Evolutionary conservation across 2,113 vertebrate genomes (phyloP).

Genomic region (Rhegmatorhina hoffmannsi): DNA sequence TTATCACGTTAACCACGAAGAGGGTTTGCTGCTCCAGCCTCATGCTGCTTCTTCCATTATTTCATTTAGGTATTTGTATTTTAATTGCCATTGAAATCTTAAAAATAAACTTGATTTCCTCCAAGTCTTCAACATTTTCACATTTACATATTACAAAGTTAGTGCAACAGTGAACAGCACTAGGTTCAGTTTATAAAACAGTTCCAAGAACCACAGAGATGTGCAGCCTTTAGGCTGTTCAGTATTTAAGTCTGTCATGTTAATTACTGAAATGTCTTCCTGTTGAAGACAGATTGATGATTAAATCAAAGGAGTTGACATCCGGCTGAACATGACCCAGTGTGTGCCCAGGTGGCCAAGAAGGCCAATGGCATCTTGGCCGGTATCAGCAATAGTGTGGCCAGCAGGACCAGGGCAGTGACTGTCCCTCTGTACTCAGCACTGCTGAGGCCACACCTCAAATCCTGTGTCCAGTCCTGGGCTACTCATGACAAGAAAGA

Average conservation of each 20-base stretch:
- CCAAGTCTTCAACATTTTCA: background rate
- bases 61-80: background rate
- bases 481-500: background rate
- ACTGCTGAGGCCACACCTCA: background rate
- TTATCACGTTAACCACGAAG: background rate
- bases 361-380: background rate
- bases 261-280: background rate
- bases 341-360: background rate
- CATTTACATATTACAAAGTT: background rate
- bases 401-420: background rate
- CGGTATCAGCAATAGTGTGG: background rate
- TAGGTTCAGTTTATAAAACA: background rate
- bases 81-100: background rate
- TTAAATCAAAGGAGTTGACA: background rate
- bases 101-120: background rate
- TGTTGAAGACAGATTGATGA: background rate
- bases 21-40: background rate
- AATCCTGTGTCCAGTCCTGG: background rate
- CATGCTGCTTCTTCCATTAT: background rate
- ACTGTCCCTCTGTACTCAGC: background rate
- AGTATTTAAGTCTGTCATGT: background rate
- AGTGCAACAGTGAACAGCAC: background rate
- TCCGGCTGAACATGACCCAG: background rate
- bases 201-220: background rate
- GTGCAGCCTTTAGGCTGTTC: background rate